Base-by-base conservation (phyloP, 2,888 invertebrate species). In the Cataglyphis altisquamis region DNA sequence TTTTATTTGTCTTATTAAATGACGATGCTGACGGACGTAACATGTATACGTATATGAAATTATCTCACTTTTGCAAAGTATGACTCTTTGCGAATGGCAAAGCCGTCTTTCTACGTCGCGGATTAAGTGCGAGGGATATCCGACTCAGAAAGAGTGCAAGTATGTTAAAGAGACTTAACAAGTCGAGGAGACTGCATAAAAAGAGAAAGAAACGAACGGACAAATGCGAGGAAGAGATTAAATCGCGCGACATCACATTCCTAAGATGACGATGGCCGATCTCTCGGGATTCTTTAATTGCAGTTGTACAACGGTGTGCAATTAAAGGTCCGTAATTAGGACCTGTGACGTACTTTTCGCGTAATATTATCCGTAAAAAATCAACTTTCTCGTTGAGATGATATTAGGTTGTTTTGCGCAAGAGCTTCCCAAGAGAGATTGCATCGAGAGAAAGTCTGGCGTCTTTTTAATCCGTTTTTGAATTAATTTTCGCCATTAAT, bases 281-380 rank as follows among this genome's bases (percentile, higher is more conserved):
- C 85, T 84, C 90, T 88, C 64, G 81, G 82, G 89, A 90, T 88
- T 90, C 84, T 88, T 90, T 90, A 90, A 90, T 90, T 90, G 88
- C 90, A 87, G 84, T 83, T 86, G 90, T 84, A 84, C 83, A 82
- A 63, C 84, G 74, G 72, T 64, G 80, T 45, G 90, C 88, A 88
- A 90, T 90, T 90, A 90, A 90, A 91, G 86, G 90, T 88, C 74
- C 84, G 82, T 87, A 88, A 90, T 90, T 90, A 85, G 84, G 84
- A 81, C 87, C 83, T 78, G 70, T 83, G 84, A 60, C 73, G 45
- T 73, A 60, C 48, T 87, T 77, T 83, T 83, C 77, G 82, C 78
- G 62, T 41, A 63, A 36, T 45, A 67, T 72, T 86, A 82, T 84
- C 84, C 15, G 83, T 72, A 74, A 81, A 83, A 68, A 75, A 75